A percentile compares a stretch with the other conserved stretches of the same genome.
phyloP scores from a whole-genome alignment of 2,888 invertebrate species.

The Drosophila birchii region DNA sequence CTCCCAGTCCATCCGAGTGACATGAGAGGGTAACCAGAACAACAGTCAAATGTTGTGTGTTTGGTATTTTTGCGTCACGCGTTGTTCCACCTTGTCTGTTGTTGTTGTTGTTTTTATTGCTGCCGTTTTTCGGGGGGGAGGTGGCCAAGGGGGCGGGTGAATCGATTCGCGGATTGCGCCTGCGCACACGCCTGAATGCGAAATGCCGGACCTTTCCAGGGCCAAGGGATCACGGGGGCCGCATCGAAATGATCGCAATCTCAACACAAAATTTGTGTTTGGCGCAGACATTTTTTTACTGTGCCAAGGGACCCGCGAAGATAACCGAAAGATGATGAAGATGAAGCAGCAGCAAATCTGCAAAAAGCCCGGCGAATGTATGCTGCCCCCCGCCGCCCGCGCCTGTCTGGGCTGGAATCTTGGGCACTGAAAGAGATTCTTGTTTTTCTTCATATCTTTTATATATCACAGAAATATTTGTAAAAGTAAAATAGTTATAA shows the following conservation, averaged over 20 bases:
- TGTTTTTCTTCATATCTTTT: too few relatives aligned
- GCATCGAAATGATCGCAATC: slow-evolving; percentile 81
- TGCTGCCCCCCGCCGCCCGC: slow-evolving; percentile 56
- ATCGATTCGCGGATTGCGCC: slow-evolving; percentile 63
- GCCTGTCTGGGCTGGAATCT: slow-evolving; percentile 21
- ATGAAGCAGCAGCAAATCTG: slow-evolving; percentile 77
- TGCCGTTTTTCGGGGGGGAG: slow-evolving; percentile 7
- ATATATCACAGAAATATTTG: too few relatives aligned
- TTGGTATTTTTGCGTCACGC: slow-evolving; percentile 83
- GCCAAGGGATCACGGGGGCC: slow-evolving; percentile 47
- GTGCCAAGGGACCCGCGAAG: slow-evolving; percentile 45
- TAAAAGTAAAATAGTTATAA: too few relatives aligned
- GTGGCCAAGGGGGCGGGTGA: slow-evolving; percentile 9
- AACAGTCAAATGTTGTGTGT: slow-evolving; percentile 68
- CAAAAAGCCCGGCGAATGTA: slow-evolving; percentile 54
- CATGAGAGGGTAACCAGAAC: slow-evolving; percentile 62
- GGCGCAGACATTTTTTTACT: slow-evolving; percentile 79
- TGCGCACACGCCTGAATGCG: slow-evolving; percentile 79
- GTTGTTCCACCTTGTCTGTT: slow-evolving; percentile 59
- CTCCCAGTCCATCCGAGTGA: slow-evolving; percentile 57
- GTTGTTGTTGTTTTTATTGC: slow-evolving; percentile 28
- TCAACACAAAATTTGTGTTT: slow-evolving; percentile 79
- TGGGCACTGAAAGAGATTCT: neutral
- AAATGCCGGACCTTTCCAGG: slow-evolving; percentile 27
- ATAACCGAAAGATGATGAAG: slow-evolving; percentile 71